Percentiles rank a stretch among this genome's conserved stretches.
phyloP scores from a whole-genome alignment of 2,797 vertebrate genomes.

The Characodon lateralis region DNA sequence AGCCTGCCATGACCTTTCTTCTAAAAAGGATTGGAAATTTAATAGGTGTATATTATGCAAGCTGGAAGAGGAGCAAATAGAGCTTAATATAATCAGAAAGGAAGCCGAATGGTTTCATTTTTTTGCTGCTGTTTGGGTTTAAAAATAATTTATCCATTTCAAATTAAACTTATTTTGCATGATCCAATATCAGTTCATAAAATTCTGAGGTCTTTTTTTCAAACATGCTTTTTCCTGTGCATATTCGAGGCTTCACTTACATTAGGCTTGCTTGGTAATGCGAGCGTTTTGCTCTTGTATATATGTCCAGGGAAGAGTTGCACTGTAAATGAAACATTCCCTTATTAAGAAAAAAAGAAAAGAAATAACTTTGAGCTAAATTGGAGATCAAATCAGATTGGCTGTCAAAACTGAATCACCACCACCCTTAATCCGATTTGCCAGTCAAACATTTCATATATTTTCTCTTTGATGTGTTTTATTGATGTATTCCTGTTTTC shows the following conservation, averaged over 20 bases:
- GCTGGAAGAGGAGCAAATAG: background rate
- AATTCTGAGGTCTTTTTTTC: background rate
- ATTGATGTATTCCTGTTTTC: conserved; percentile 31
- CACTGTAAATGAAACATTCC: background rate
- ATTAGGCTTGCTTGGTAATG: background rate
- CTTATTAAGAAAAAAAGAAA: background rate
- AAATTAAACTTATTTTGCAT: background rate
- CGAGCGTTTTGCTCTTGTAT: background rate
- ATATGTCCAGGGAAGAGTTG: background rate
- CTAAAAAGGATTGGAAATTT: conserved; percentile 30
- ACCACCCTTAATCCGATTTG: background rate
- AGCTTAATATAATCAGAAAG: conserved; percentile 17
- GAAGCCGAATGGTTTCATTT: conserved; percentile 5
- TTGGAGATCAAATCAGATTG: background rate
- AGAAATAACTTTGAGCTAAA: conserved; percentile 1
- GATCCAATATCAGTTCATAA: background rate
- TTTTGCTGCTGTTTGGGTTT: conserved; percentile 5
- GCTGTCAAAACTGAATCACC: background rate
- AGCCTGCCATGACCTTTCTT: conserved; percentile 45
- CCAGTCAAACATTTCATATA: conserved; percentile 12
- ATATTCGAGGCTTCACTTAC: background rate
- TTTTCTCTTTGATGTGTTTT: conserved; percentile 4
- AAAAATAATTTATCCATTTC: background rate
- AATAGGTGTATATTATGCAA: conserved; percentile 21
- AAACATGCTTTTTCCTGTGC: background rate